Evolutionary conservation across 2,797 vertebrate genomes (phyloP).

Genomic region (Ctenopoma multispine): DNA sequence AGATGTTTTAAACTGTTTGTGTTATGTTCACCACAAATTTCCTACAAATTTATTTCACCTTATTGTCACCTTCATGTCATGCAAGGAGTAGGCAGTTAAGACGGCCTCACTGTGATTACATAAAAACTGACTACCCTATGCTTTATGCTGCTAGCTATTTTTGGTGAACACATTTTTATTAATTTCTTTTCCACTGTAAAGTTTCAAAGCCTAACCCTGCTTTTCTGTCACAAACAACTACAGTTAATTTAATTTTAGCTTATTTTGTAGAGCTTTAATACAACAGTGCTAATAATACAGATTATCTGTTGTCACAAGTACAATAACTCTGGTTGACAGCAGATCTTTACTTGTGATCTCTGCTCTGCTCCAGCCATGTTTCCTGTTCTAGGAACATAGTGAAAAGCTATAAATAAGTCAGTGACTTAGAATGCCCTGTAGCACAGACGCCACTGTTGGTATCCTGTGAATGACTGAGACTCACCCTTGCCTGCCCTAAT

Average conservation of each 20-base stretch:
- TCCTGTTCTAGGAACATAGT: constrained; percentile 33
- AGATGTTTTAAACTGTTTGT: constrained; percentile 25
- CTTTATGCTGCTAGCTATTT: too few species aligned
- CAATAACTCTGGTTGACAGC: constrained; percentile 49
- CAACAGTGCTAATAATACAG: constrained; percentile 10
- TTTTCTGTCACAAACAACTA: too few species aligned
- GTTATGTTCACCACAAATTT: constrained; percentile 8
- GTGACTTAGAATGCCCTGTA: constrained; percentile 34
- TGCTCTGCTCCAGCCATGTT: neutral
- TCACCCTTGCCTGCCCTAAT: constrained; percentile 42
- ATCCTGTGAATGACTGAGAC: constrained; percentile 51
- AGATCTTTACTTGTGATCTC: constrained; percentile 46
- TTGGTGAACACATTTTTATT: too few species aligned
- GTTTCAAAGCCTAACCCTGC: too few species aligned
- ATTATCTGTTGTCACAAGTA: constrained; percentile 26
- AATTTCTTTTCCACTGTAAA: too few species aligned
- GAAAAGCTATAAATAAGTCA: constrained; percentile 68
- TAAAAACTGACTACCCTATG: neutral
- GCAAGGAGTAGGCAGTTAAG: neutral
- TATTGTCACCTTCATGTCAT: neutral
- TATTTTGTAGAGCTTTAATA: neutral
- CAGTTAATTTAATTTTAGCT: neutral
- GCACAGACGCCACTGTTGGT: constrained; percentile 46
- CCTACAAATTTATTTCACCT: neutral
- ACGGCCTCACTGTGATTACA: neutral